Conservation (phyloP, 64 coral and sea anemone species). For the Dendronephthya gigantea region DNA sequence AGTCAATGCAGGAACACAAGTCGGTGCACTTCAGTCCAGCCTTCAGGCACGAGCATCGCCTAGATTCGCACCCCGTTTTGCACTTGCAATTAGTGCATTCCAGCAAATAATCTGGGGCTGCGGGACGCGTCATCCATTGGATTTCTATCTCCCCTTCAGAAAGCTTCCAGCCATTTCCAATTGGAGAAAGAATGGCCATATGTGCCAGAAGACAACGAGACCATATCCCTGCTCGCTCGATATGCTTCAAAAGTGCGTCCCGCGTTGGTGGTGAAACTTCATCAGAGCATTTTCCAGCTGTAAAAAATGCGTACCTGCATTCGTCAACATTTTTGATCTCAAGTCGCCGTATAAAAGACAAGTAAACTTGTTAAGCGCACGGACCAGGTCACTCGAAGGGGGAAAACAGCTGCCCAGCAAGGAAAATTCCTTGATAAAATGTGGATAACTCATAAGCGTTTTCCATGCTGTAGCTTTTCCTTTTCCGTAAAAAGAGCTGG, state of each 20-base stretch:
- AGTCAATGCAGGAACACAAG: too few relatives aligned
- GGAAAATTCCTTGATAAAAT: neutral
- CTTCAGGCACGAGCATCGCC: too few relatives aligned
- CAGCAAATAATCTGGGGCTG: too few relatives aligned
- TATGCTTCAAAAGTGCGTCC: neutral
- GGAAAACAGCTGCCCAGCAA: neutral
- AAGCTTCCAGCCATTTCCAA: neutral
- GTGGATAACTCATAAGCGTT: neutral
- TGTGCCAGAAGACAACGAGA: neutral
- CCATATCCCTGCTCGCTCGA: slow-evolving; percentile 10
- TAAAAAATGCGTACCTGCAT: slow-evolving; percentile 13
- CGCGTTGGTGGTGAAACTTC: slow-evolving; percentile 10
- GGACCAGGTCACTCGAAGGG: neutral
- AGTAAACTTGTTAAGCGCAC: neutral
- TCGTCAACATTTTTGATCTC: neutral
- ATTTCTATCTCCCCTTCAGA: neutral
- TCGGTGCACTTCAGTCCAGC: too few relatives aligned
- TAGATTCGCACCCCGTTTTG: too few relatives aligned
- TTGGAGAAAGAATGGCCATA: neutral
- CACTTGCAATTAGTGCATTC: too few relatives aligned
- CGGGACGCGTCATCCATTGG: too few relatives aligned
- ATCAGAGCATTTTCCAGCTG: neutral
- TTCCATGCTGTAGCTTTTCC: slow-evolving; percentile 8
- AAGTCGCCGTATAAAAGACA: neutral
- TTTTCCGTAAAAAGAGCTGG: neutral